These are phyloP conservation scores for Diploscapter pachys DNA, from an alignment of 1,140 invertebrate species.

Conservation along the genomic window DNA sequence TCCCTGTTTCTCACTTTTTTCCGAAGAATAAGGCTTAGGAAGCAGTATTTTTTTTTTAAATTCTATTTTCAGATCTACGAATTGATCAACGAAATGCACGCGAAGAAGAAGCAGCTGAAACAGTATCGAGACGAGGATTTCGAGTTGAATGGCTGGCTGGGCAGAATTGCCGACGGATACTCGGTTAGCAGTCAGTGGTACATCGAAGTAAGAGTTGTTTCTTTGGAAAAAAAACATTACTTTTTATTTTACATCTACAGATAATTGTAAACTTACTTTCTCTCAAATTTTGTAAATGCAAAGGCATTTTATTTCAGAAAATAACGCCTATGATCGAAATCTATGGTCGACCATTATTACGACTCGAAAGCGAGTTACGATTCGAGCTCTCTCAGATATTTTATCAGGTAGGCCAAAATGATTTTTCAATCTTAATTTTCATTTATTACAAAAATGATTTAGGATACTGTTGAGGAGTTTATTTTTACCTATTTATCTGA, in stretches of 20 bases:
- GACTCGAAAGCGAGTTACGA: conserved; percentile 5
- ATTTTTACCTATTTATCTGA: conserved; percentile 22
- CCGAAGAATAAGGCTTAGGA: no score
- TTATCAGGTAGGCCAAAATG: neutral
- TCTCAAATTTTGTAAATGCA: neutral
- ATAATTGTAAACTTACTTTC: no score
- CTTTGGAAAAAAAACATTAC: neutral
- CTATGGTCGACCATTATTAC: conserved; percentile 3
- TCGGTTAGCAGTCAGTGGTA: conserved; percentile 32
- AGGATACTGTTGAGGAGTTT: conserved; percentile 28
- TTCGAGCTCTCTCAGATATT: conserved; percentile 23
- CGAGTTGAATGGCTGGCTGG: conserved; percentile 27
- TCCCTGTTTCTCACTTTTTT: no score
- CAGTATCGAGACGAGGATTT: conserved; percentile 23
- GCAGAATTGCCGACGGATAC: conserved; percentile 18
- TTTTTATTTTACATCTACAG: no score
- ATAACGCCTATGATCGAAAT: conserved; percentile 18
- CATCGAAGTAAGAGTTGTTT: conserved; percentile 16
- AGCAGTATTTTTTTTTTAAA: neutral
- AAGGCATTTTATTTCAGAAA: conserved; percentile 19
- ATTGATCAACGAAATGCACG: conserved; percentile 18
- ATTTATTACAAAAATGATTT: neutral
- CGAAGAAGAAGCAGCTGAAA: conserved; percentile 12
- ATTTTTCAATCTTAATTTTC: conserved; percentile 1
- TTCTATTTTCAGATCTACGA: conserved; percentile 18